Evolutionary conservation across 35 echinoderm and acorn worm species (phyloP).

Genomic region (Stichopus chloronotus): DNA sequence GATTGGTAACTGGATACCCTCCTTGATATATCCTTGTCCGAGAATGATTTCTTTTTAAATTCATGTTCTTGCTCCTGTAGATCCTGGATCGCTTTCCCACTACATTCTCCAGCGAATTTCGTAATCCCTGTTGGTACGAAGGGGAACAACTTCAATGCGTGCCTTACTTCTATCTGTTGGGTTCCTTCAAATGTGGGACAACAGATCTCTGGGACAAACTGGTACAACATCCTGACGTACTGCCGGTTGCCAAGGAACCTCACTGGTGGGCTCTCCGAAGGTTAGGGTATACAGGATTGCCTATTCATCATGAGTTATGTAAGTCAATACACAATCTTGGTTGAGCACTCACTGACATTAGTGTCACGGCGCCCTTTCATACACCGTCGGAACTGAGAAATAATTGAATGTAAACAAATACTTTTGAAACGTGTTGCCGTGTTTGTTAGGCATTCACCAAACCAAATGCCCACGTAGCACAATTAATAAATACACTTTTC

Average conservation of each 20-base stretch:
- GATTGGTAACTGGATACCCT: no score
- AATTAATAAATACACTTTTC: no score
- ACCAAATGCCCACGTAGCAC: no score
- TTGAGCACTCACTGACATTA: no score
- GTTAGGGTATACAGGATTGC: conserved; percentile 27
- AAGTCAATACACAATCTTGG: not conserved
- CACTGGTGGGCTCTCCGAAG: conserved; percentile 76
- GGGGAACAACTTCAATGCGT: conserved; percentile 35
- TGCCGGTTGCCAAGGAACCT: conserved; percentile 61
- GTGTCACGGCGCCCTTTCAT: no score
- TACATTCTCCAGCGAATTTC: conserved; percentile 42
- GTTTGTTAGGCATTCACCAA: no score
- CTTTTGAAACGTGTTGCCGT: no score
- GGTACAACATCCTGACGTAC: conserved; percentile 52
- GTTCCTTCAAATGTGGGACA: conserved; percentile 66
- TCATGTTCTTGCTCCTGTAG: not conserved
- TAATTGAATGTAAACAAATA: no score
- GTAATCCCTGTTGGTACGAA: conserved; percentile 62
- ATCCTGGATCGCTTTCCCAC: conserved; percentile 49
- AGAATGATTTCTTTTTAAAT: no score
- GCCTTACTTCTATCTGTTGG: conserved; percentile 76
- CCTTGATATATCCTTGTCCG: no score
- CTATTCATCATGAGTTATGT: conserved; percentile 20
- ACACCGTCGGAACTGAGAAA: no score
- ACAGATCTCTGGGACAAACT: conserved; percentile 74